Conservation (phyloP, 2,113 vertebrate genomes). For the Nibea albiflora region DNA sequence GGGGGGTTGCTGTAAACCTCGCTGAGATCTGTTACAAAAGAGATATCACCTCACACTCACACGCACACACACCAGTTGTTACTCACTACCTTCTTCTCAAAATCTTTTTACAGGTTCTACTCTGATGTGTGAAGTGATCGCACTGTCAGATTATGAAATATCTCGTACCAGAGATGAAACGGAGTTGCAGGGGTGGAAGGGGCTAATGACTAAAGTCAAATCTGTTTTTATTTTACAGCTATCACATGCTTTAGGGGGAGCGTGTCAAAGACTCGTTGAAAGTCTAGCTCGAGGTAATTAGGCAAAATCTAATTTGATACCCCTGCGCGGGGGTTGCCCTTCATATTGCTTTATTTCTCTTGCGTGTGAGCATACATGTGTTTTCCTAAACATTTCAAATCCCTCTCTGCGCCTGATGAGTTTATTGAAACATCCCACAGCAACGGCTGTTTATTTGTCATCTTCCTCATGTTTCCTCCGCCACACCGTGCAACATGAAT, state of each 20-base stretch:
- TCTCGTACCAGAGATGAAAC: conserved; percentile 8
- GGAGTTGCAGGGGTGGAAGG: not conserved
- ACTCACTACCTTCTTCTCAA: not conserved
- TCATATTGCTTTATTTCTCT: conserved; percentile 2
- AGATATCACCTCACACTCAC: not conserved
- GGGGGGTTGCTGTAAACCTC: not conserved
- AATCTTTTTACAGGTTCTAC: conserved; percentile 5
- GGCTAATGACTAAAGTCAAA: conserved; percentile 18
- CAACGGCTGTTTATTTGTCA: conserved; percentile 10
- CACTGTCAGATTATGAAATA: not conserved
- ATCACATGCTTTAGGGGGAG: conserved; percentile 35
- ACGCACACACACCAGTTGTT: not conserved
- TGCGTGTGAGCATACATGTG: not conserved
- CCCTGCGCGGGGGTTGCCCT: conserved; percentile 17
- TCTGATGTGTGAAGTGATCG: conserved; percentile 28
- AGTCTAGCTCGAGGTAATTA: conserved; percentile 40
- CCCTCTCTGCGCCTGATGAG: conserved; percentile 18
- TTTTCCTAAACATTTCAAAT: conserved; percentile 31
- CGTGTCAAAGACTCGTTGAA: conserved; percentile 21
- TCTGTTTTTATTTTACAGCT: conserved; percentile 22
- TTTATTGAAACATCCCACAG: conserved; percentile 35
- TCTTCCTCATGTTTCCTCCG: conserved; percentile 3
- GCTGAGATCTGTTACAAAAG: not conserved
- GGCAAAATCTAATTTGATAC: conserved; percentile 43
- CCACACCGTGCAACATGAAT: not conserved